phyloP scores from a whole-genome alignment of 1,140 invertebrate genomes.

The Armadillidium nasatum region DNA sequence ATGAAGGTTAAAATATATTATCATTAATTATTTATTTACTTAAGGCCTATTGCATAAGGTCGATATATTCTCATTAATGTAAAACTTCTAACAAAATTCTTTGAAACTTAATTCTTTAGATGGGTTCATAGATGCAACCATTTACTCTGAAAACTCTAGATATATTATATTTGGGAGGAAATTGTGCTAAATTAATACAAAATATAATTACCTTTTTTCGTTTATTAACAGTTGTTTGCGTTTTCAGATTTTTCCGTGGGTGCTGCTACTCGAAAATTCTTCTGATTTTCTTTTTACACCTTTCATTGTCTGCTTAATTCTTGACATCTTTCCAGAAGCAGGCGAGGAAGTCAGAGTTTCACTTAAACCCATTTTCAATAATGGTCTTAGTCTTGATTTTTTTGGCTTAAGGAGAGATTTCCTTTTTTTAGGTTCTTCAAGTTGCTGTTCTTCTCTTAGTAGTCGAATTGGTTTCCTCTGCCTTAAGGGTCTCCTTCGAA shows the following conservation, averaged over 20 bases:
- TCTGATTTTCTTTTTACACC: neutral
- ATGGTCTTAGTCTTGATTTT: neutral
- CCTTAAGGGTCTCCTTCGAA: neutral
- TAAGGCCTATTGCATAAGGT: no score
- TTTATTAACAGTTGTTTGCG: neutral
- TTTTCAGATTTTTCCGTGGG: neutral
- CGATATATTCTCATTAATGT: neutral
- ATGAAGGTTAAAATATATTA: no score
- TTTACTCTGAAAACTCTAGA: neutral
- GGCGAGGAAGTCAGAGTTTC: neutral
- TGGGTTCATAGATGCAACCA: neutral
- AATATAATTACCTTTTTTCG: no score
- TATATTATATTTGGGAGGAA: no score
- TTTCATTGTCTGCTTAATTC: neutral
- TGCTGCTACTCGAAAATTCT: neutral
- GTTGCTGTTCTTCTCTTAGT: neutral
- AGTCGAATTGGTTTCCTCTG: neutral
- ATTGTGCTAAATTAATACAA: no score
- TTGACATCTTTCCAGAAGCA: neutral
- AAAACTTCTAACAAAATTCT: neutral
- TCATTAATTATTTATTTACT: no score
- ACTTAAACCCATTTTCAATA: neutral
- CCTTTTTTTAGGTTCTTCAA: neutral
- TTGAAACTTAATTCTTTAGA: neutral
- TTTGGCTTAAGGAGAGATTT: neutral